These are phyloP conservation scores for Lepus europaeus DNA, from an alignment of 2,113 vertebrate genomes.

Conservation along the genomic window DNA sequence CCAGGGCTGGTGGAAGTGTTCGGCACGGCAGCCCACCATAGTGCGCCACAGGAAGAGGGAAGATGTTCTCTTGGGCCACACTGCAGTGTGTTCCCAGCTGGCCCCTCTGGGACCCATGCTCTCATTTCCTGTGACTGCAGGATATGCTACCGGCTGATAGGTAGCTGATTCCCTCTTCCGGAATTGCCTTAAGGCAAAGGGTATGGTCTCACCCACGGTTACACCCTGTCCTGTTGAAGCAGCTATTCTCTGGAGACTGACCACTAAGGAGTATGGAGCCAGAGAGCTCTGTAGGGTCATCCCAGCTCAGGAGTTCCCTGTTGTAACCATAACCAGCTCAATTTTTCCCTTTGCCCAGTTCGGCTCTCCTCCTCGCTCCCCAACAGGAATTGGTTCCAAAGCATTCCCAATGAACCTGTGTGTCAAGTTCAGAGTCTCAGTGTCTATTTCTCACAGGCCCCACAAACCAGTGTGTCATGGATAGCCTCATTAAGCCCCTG, in stretches of 20 bases:
- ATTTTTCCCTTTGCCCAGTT: neutral
- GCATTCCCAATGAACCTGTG: rapidly evolving
- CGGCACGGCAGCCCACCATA: constrained; percentile 34
- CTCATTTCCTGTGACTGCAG: neutral
- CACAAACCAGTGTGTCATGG: neutral
- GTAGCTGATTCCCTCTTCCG: neutral
- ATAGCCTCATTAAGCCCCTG: neutral
- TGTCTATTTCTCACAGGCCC: neutral
- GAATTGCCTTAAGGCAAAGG: neutral
- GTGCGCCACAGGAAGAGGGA: neutral
- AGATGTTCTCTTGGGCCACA: constrained; percentile 10
- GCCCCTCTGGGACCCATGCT: neutral
- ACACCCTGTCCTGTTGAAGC: neutral
- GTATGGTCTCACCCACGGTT: neutral
- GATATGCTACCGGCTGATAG: neutral
- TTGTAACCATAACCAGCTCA: neutral
- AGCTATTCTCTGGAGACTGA: neutral
- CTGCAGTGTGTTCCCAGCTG: neutral
- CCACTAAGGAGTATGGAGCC: rapidly evolving
- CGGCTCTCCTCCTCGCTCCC: rapidly evolving
- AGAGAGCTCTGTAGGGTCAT: no score
- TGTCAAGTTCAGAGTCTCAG: neutral
- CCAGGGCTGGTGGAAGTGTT: constrained; percentile 78
- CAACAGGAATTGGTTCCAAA: neutral
- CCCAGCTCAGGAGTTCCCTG: no score